Base-by-base conservation (phyloP, 2,797 vertebrate genomes). In the Melanogrammus aeglefinus region DNA sequence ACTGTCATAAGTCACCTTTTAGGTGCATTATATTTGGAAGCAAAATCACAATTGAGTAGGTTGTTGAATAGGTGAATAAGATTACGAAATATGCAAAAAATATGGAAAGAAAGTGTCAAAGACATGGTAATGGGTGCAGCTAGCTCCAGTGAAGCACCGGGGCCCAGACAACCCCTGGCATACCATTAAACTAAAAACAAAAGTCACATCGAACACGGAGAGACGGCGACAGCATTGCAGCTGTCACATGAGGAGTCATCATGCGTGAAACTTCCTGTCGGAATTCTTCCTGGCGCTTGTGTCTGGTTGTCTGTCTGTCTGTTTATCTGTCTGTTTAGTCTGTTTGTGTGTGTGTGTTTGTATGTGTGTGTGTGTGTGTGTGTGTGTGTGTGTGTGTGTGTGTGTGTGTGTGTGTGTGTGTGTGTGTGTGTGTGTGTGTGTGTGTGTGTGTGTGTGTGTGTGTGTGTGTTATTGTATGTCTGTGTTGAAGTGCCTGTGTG, bases 381-480 rank as follows among this genome's bases (percentile, higher is more conserved):
- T 35, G 4, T 35, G 35, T 35, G 35, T 35, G 35, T 35, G 35
- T 35, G 35, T 35, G 35, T 35, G 35, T 35, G 35, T 35, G 35
- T 35, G 35, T 35, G 35, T 35, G 35, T 35, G 35, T 35, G 35
- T 35, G 35, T 35, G 35, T 78, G 35, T 70, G 6, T 77, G 63
- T 80, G 77, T 75, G 73, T 66, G 36, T 75, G 66, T 80, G 80
- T 57, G 47, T 57, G 47, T 57, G 47, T 57, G 47, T 57, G 47
- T 57, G 47, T 35, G 35, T 78, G 35, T 70, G 6, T 77, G 63
- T 80, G 77, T 75, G 73, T 66, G 36, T 75, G 66, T 80, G 80
- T 57, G 51, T 57, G 51, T 57, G 51, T 57, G 47, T 57, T 3
- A 4, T 4, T 35, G 35, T 35, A 35, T 35, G 3, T 35, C 35